phyloP scores from a whole-genome alignment of 1,140 invertebrate species.

The Pogonognathellus flavescens region DNA sequence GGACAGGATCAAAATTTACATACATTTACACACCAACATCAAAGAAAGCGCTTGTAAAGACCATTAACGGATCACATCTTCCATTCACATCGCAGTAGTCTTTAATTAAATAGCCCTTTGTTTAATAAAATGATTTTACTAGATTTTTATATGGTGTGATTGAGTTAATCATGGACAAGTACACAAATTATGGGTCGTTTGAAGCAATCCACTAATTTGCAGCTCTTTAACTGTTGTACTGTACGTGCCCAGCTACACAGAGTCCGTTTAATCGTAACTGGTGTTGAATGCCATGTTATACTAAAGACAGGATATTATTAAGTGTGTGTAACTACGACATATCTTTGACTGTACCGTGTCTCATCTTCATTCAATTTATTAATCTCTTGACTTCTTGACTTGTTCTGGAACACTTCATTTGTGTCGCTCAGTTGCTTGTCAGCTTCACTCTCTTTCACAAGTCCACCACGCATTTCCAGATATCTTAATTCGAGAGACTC shows the following conservation, averaged over 20 bases:
- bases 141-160: not conserved
- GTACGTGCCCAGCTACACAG: no score
- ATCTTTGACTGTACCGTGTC: slow-evolving; percentile 29
- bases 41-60: not conserved
- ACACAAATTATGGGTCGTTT: not conserved
- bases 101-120: not conserved
- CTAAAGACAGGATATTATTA: slow-evolving; percentile 18
- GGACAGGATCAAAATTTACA: not conserved
- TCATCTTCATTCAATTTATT: slow-evolving; percentile 45
- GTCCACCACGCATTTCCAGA: not conserved
- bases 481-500: slow-evolving; percentile 8
- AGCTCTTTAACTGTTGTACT: no score
- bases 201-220: no score
- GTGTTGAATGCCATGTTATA: slow-evolving; percentile 28
- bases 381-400: not conserved
- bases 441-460: slow-evolving; percentile 38
- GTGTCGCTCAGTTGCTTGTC: slow-evolving; percentile 9
- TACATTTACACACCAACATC: not conserved
- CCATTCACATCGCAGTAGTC: not conserved
- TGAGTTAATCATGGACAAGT: not conserved
- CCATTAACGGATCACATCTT: not conserved
- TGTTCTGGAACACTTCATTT: slow-evolving; percentile 39
- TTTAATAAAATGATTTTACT: not conserved
- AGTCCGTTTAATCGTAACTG: no score
- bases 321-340: not conserved